Base-by-base conservation (phyloP, 2,113 vertebrate species). In the Pleuronectes platessa region DNA sequence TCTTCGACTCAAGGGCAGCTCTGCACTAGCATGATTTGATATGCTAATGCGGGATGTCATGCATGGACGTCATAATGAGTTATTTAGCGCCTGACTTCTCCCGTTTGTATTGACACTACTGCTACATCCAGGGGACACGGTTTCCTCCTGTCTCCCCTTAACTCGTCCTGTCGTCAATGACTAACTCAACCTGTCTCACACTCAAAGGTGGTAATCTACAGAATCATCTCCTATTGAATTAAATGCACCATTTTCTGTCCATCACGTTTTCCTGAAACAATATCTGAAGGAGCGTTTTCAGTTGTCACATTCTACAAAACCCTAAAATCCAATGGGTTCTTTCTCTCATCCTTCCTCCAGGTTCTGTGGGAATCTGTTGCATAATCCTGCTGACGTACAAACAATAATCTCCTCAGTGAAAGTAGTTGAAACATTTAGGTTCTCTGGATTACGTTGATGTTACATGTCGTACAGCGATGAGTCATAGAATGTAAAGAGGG, bases 21-120 rank as follows among this genome's bases (percentile, higher is more conserved):
- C 61, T 27, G 47, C 68, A 7, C 31, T 58, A 31, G 37, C 62
- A 42, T 67, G 62, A 81, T 85, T 86, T 78, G 54, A 82, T 86
- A 87, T 86, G 87, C 70, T 84, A 88, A 88, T 86, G 74, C 21
- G 14, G 74, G 78, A 82, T 73, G 75, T 86, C 83, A 88, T 79
- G 86, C 80, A 3, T 89, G 79, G 65, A 76, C 77, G 31, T 81
- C 67, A 78, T 80, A 87, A 89, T 86, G 83, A 86, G 71, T 74
- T 71, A 85, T 87, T 86, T 80, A 86, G 79, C 45, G 76, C 74
- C 58, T 81, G 85, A 84, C 81, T 84, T 88, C 77, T 78, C 61
- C 63, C 64, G 62, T 81, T 86, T 86, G 72, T 74, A 73, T 74
- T 78, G 81, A 90, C 86, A 89, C 62, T 66, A 63, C 49, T 71